These are phyloP conservation scores for Drosophila ustulata DNA, from an alignment of 2,888 invertebrate species.

Conservation along the genomic window DNA sequence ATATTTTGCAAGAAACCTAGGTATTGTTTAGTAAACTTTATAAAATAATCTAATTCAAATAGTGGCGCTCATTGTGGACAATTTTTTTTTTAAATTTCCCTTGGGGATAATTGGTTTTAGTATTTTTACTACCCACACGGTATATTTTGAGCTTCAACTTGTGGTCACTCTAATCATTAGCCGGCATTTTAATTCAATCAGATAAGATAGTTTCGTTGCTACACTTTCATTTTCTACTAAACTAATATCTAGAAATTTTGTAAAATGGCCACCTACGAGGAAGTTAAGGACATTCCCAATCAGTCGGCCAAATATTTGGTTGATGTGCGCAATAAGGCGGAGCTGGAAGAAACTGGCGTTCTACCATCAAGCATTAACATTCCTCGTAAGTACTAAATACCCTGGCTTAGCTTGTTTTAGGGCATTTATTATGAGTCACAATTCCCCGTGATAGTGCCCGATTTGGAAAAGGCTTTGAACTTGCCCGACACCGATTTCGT, in stretches of 20 bases:
- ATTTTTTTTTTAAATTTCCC: not conserved
- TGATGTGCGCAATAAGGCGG: constrained; percentile 91
- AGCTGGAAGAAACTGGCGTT: constrained; percentile 89
- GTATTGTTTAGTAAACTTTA: too few relatives aligned
- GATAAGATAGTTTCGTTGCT: constrained; percentile 17
- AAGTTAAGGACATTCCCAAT: constrained; percentile 86
- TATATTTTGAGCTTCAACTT: not conserved
- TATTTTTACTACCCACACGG: not conserved
- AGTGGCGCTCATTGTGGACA: not conserved
- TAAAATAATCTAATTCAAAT: not conserved
- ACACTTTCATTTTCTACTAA: not conserved
- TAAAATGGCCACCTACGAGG: constrained; percentile 84
- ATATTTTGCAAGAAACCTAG: too few relatives aligned
- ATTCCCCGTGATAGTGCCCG: constrained; percentile 69
- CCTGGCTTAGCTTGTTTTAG: constrained; percentile 15
- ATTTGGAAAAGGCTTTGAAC: constrained; percentile 78
- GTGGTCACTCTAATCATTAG: constrained; percentile 1
- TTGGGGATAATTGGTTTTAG: not conserved
- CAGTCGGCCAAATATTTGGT: constrained; percentile 87
- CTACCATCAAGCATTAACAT: constrained; percentile 92
- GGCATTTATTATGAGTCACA: constrained; percentile 15
- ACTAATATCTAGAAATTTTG: not conserved
- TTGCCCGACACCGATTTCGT: constrained; percentile 81
- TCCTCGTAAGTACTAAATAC: constrained; percentile 87
- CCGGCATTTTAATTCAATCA: constrained; percentile 32